Conservation (phyloP, 2,888 invertebrate species). For the Archaeoteleia sp. region DNA sequence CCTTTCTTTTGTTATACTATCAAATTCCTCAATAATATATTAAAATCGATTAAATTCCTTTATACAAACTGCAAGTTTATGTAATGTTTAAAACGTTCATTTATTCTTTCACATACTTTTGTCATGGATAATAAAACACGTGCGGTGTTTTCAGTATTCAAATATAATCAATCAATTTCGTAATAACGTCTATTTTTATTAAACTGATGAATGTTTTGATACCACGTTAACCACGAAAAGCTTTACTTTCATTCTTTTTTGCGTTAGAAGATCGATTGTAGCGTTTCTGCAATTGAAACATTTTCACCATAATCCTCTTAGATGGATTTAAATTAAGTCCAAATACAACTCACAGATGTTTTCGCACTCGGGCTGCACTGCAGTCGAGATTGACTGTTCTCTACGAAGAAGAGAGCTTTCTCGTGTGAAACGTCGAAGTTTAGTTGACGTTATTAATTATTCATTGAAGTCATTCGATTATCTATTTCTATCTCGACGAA, state of each 20-base stretch:
- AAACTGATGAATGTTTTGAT: too few species aligned
- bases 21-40: too few species aligned
- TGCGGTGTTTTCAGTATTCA: too few species aligned
- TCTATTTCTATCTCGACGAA: conserved; percentile 29
- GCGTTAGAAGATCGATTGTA: conserved; percentile 43
- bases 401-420: conserved; percentile 49
- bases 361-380: conserved; percentile 50
- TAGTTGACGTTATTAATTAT: conserved; percentile 50
- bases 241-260: conserved; percentile 32
- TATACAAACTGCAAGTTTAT: too few species aligned
- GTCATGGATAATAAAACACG: too few species aligned
- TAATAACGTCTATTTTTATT: too few species aligned
- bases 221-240: not conserved
- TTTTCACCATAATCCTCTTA: conserved; percentile 68
- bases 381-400: conserved; percentile 52
- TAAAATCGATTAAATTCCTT: too few species aligned
- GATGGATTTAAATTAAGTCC: conserved; percentile 61
- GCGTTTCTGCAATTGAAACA: conserved; percentile 62
- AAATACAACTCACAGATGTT: conserved; percentile 56
- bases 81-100: too few species aligned
- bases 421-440: conserved; percentile 49
- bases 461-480: conserved; percentile 41
- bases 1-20: too few species aligned
- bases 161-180: too few species aligned
- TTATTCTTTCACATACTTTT: too few species aligned